Evolutionary conservation across 2,113 vertebrate genomes (phyloP).

Genomic region (Oenanthe melanoleuca): DNA sequence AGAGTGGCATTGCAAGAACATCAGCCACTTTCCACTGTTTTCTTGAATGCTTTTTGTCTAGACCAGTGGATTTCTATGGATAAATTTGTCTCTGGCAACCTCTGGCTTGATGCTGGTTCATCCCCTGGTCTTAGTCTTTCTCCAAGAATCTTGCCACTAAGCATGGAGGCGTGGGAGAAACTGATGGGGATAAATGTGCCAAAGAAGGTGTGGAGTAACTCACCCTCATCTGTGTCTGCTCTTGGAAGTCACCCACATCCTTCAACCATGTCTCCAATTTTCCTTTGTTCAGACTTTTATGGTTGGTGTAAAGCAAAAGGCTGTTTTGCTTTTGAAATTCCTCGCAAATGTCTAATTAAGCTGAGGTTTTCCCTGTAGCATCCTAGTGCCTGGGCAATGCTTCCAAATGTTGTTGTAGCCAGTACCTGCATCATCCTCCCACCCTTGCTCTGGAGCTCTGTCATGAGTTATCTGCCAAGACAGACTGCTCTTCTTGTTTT

Average conservation of each 20-base stretch:
- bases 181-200: not conserved
- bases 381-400: not conserved
- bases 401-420: not conserved
- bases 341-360: not conserved
- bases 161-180: not conserved
- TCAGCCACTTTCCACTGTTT: not conserved
- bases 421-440: not conserved
- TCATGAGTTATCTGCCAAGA: not conserved
- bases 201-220: not conserved
- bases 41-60: not conserved
- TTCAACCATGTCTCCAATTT: not conserved
- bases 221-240: not conserved
- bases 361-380: not conserved
- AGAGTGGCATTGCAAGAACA: not conserved
- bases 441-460: not conserved
- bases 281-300: accelerated
- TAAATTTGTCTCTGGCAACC: not conserved
- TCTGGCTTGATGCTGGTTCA: not conserved
- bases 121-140: not conserved
- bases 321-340: not conserved
- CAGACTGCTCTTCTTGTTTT: not conserved
- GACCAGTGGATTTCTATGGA: accelerated
- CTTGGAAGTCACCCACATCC: not conserved
- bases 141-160: not conserved
- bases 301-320: not conserved